phyloP scores from a whole-genome alignment of 2,797 vertebrate species.

The Acropternis orthonyx region DNA sequence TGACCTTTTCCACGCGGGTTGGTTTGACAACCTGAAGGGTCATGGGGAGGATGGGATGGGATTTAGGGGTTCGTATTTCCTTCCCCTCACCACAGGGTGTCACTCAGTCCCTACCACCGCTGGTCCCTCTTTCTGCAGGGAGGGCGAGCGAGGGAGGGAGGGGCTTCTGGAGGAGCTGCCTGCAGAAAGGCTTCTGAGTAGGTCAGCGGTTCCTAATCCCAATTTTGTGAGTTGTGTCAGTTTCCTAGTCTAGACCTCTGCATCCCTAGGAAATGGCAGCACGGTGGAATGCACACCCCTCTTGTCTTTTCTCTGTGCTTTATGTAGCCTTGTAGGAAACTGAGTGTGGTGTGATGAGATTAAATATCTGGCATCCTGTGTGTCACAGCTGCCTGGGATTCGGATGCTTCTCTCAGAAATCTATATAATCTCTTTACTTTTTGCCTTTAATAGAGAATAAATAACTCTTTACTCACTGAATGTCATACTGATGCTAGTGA shows the following conservation, averaged over 20 bases:
- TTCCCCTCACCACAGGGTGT: background rate
- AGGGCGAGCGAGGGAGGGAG: background rate
- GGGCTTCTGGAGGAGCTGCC: background rate
- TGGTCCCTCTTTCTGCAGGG: background rate
- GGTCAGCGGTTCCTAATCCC: background rate
- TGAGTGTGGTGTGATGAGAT: background rate
- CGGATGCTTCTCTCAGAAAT: conserved; percentile 13
- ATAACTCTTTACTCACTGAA: conserved; percentile 21
- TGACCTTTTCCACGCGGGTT: background rate
- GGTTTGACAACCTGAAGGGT: background rate
- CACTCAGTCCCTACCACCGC: background rate
- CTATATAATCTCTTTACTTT: conserved; percentile 20
- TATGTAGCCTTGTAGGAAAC: background rate
- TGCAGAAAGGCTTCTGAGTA: background rate
- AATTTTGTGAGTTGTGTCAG: background rate
- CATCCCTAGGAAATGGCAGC: background rate
- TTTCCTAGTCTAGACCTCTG: background rate
- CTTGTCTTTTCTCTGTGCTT: background rate
- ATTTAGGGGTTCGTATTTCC: background rate
- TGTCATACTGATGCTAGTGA: background rate
- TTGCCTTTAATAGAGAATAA: conserved; percentile 36
- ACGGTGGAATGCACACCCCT: background rate
- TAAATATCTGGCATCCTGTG: background rate
- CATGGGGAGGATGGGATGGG: background rate
- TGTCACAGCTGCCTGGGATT: background rate